A percentile compares a stretch with the other conserved stretches of the same genome.
Evolutionary conservation across 2,888 invertebrate genomes (phyloP).

Genomic region (Zele albiditarsus): DNA sequence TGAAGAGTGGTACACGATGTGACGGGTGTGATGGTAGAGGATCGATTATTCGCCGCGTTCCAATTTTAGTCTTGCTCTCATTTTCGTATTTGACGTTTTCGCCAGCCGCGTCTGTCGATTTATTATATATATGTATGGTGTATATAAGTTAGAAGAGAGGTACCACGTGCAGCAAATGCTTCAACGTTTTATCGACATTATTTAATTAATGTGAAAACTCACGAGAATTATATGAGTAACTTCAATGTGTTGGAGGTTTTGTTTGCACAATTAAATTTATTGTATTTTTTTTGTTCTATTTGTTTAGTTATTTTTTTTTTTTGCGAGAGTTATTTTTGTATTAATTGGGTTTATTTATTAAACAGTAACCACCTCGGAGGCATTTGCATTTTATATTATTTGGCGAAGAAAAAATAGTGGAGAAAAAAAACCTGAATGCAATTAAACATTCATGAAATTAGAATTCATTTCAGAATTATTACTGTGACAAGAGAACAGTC

Average conservation of each 20-base stretch:
- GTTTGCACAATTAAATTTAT: background rate
- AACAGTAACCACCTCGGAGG: too few species aligned
- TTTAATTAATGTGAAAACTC: constrained; percentile 11
- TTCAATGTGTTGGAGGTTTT: background rate
- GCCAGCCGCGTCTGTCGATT: constrained; percentile 16
- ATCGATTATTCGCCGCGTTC: constrained; percentile 36
- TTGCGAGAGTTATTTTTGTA: background rate
- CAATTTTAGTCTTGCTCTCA: constrained; percentile 35
- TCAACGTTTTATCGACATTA: constrained; percentile 3
- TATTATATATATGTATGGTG: constrained; percentile 3
- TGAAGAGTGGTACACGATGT: constrained; percentile 14
- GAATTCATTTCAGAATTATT: too few species aligned
- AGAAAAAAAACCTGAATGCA: too few species aligned
- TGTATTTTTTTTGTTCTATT: background rate
- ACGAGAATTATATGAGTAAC: background rate
- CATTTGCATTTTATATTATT: too few species aligned
- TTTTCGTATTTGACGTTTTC: constrained; percentile 36
- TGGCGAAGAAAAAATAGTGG: too few species aligned
- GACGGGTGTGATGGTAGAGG: constrained; percentile 16
- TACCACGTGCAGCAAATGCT: constrained; percentile 10
- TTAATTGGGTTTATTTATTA: too few species aligned
- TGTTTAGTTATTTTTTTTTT: background rate
- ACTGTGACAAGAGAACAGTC: too few species aligned
- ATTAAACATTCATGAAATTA: too few species aligned
- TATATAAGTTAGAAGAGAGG: background rate